A percentile compares a stretch with the other conserved stretches of the same genome.
phyloP scores from a whole-genome alignment of 2,888 invertebrate species.

The Fragum sueziense region DNA sequence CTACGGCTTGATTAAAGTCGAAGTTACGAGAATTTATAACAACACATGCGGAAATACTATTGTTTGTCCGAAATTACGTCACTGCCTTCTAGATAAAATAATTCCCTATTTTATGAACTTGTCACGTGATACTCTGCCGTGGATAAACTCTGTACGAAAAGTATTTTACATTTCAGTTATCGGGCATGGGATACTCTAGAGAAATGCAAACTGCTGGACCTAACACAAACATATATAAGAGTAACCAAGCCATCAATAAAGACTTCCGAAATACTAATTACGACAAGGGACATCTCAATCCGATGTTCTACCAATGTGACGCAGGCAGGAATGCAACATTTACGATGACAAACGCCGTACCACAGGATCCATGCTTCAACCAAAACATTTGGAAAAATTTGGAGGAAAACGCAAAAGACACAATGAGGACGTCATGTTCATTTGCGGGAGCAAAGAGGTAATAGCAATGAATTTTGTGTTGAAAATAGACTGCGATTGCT shows the following conservation, averaged over 20 bases:
- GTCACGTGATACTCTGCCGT: too few species aligned
- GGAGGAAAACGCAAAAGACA: conserved; percentile 9
- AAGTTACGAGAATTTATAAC: too few species aligned
- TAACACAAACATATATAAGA: background rate
- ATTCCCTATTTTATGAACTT: too few species aligned
- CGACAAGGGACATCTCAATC: conserved; percentile 24
- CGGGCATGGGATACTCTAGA: background rate
- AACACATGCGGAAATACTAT: too few species aligned
- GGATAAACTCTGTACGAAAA: too few species aligned
- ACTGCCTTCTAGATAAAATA: too few species aligned
- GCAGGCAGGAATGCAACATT: conserved; percentile 22
- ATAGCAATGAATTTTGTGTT: too few species aligned
- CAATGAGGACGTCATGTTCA: background rate
- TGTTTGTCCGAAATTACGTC: too few species aligned
- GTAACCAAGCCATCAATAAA: conserved; percentile 9
- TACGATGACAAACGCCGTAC: conserved; percentile 24
- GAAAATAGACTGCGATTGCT: too few species aligned
- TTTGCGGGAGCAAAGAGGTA: conserved; percentile 19
- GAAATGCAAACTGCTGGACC: conserved; percentile 17
- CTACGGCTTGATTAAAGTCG: too few species aligned
- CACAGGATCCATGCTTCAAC: conserved; percentile 28
- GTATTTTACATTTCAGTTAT: too few species aligned
- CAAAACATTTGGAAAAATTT: conserved; percentile 24
- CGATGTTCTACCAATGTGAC: conserved; percentile 19
- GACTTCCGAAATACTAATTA: conserved; percentile 22